These are phyloP conservation scores for Ylistrum balloti DNA, from an alignment of 1,140 invertebrate species.

Conservation along the genomic window DNA sequence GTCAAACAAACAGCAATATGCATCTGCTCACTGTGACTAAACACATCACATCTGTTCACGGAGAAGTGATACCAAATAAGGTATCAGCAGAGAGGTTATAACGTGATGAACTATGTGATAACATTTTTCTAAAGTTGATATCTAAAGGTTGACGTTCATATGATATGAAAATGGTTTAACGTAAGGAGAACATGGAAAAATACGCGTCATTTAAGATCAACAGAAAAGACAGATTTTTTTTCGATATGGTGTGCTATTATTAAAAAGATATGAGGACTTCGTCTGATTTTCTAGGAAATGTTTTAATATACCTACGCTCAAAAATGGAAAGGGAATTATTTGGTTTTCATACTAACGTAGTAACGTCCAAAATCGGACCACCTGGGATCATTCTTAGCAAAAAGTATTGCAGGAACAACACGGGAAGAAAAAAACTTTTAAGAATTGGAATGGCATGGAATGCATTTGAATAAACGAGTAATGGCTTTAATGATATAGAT, in stretches of 20 bases:
- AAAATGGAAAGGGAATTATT: too few species aligned
- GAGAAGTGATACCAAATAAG: neutral
- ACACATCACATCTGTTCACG: neutral
- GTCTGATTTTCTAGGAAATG: too few species aligned
- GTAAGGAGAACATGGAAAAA: neutral
- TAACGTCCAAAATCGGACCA: too few species aligned
- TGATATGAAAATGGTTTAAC: neutral
- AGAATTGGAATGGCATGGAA: neutral
- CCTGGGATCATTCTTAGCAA: too few species aligned
- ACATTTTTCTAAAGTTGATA: neutral
- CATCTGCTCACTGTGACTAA: neutral
- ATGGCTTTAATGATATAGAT: neutral
- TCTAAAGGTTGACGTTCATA: neutral
- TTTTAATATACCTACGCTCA: too few species aligned
- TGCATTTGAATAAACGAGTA: neutral
- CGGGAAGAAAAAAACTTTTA: too few species aligned
- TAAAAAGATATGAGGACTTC: too few species aligned
- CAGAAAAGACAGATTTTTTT: neutral
- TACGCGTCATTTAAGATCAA: neutral
- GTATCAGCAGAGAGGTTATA: neutral
- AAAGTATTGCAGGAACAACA: too few species aligned
- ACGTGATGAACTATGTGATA: neutral
- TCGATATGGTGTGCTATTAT: too few species aligned
- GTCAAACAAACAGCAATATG: neutral
- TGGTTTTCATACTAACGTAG: too few species aligned